Base-by-base conservation (phyloP, 2,888 invertebrate genomes). In the Dexiosoma caninum region DNA sequence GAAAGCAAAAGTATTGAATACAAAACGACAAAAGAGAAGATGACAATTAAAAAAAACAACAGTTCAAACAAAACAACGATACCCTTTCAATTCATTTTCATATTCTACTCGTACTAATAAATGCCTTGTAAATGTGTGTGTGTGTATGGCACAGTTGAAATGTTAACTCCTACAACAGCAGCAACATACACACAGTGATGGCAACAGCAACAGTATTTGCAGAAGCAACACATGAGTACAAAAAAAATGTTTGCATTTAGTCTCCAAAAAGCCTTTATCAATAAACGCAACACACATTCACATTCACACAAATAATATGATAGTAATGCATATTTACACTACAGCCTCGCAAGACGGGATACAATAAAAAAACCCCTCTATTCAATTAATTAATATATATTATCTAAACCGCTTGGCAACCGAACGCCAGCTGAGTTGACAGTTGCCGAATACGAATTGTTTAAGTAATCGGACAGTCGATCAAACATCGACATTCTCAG, bases 11-110 rank as follows among this genome's bases (percentile, higher is more conserved):
- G 6, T 5, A 27, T 27, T 9, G 14, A 62, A 57, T 55, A 64
- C 53, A 55, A 74, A 72, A 62, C 7, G 35, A 44, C 12, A 49
- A 37, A 21, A 35, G 21, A 60, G 10, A 44, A 72, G 37, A 27
- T 5, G 27, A 27, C 27, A 27, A 4, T 32, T 2, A 64, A 23
- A 23, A 55, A 67, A 51, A 66, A 37, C n/a, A n/a, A n/a, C n/a
- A 74, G 79, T 69, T 79, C 69, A 74, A 74, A 70, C 57, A 57
- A n/a, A n/a, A 55, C 70, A 62, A 55, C 55, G 79, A 79, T 64
- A 79, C 74, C 79, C 74, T 74, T 79, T 57, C 69, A 57, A 69
- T 69, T 74, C 74, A 79, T 79, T 74, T 79, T 23, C 74, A 69
- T 79, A 75, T 64, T 76, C 46, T 44, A 49, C 53, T 40, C 19